Conservation (phyloP, 1,140 invertebrate species). For the Lordiphosa clarofinis region DNA sequence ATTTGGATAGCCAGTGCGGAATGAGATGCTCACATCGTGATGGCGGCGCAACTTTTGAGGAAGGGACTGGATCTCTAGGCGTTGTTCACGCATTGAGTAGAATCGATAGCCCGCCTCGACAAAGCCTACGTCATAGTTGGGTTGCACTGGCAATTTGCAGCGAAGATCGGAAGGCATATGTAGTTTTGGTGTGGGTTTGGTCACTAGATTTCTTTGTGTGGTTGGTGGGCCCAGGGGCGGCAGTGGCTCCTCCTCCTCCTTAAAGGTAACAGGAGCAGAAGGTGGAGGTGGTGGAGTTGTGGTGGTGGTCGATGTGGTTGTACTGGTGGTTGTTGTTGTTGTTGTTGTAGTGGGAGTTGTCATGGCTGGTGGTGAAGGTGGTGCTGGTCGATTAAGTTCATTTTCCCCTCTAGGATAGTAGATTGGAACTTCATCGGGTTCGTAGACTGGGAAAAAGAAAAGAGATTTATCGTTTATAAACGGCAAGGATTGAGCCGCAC, state of each 20-base stretch:
- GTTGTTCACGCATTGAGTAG: conserved; percentile 86
- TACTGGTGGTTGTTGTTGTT: conserved; percentile 3
- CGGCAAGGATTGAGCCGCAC: no score
- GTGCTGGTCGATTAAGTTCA: conserved; percentile 33
- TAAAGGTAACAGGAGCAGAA: conserved; percentile 11
- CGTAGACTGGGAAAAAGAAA: conserved; percentile 46
- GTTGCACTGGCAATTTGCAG: conserved; percentile 81
- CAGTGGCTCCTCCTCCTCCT: conserved; percentile 21
- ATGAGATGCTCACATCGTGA: conserved; percentile 89
- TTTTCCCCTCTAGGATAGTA: conserved; percentile 63
- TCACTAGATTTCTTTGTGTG: conserved; percentile 30
- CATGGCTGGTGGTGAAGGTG: conserved; percentile 4
- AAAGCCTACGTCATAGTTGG: conserved; percentile 70
- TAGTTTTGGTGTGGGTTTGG: conserved; percentile 39
- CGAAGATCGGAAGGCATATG: conserved; percentile 63
- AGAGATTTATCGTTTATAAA: no score
- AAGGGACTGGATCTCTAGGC: conserved; percentile 85
- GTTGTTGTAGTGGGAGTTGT: conserved; percentile 22
- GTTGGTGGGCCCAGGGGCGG: conserved; percentile 23
- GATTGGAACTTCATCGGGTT: conserved; percentile 38
- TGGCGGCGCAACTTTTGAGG: conserved; percentile 83
- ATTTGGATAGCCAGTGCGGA: conserved; percentile 88
- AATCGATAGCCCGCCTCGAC: conserved; percentile 71
- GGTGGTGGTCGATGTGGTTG: conserved; percentile 26
- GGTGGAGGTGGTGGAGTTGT: conserved; percentile 37